These are phyloP conservation scores for Drosophila planitibia DNA, from an alignment of 2,888 invertebrate genomes.

Conservation along the genomic window DNA sequence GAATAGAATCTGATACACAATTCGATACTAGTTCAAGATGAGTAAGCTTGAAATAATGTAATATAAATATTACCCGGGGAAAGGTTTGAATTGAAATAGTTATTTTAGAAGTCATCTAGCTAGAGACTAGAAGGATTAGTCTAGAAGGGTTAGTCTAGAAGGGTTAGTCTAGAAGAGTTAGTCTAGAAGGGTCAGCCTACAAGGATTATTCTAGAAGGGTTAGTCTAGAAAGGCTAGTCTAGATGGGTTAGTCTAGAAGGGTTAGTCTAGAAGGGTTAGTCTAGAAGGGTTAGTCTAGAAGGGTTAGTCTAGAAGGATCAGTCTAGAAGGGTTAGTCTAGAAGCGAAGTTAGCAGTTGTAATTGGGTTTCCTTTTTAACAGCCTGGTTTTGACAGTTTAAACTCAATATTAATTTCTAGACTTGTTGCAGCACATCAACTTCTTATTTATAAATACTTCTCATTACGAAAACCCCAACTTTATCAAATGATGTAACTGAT, in stretches of 20 bases:
- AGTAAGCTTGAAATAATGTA: not conserved
- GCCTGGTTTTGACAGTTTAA: not conserved
- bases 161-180: too few relatives aligned
- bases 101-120: not conserved
- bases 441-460: not conserved
- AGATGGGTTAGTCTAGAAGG: too few relatives aligned
- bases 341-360: not conserved
- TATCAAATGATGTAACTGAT: not conserved
- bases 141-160: too few relatives aligned
- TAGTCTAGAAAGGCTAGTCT: too few relatives aligned
- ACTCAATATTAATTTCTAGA: not conserved
- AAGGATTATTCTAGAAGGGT: too few relatives aligned
- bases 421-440: not conserved
- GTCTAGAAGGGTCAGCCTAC: too few relatives aligned
- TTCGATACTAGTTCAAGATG: not conserved
- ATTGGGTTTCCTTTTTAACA: not conserved
- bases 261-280: too few relatives aligned
- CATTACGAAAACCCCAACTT: not conserved
- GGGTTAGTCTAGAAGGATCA: too few relatives aligned
- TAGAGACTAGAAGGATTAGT: too few relatives aligned
- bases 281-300: too few relatives aligned
- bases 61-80: not conserved
- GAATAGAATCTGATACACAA: not conserved
- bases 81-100: too few relatives aligned
- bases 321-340: too few relatives aligned